These are phyloP conservation scores for Sinocyclocheilus maitianheensis DNA, from an alignment of 2,113 vertebrate species.

Conservation along the genomic window DNA sequence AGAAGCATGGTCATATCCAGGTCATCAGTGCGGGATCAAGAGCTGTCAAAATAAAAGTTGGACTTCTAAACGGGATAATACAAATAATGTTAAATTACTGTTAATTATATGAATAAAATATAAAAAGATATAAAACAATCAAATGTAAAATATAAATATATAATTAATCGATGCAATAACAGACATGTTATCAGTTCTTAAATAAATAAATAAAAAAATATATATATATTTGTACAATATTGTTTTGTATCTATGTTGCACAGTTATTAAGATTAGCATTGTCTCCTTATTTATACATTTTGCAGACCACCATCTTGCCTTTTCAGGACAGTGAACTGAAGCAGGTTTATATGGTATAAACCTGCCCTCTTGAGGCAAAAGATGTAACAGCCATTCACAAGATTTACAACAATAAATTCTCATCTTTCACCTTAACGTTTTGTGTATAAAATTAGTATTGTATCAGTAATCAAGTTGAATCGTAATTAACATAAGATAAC, in stretches of 20 bases:
- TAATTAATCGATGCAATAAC: background rate
- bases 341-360: background rate
- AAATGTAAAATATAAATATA: background rate
- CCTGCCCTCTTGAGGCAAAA: background rate
- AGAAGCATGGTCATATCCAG: constrained; percentile 15
- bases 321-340: background rate
- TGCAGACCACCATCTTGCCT: background rate
- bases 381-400: background rate
- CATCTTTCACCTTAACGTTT: background rate
- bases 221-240: too few relatives aligned
- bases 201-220: background rate
- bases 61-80: background rate
- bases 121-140: background rate
- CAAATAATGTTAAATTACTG: background rate
- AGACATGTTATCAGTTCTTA: background rate
- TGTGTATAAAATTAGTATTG: background rate
- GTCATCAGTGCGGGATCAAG: background rate
- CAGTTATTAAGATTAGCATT: background rate
- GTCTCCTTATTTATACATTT: background rate
- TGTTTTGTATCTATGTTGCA: background rate
- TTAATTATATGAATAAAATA: too few relatives aligned
- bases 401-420: background rate
- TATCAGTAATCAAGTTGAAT: background rate
- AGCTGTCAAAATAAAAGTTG: constrained; percentile 55
- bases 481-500: background rate